Percentiles rank a stretch among this genome's conserved stretches.
Conservation (phyloP, 1,140 invertebrate species). For the Drosophila fuyamai region DNA sequence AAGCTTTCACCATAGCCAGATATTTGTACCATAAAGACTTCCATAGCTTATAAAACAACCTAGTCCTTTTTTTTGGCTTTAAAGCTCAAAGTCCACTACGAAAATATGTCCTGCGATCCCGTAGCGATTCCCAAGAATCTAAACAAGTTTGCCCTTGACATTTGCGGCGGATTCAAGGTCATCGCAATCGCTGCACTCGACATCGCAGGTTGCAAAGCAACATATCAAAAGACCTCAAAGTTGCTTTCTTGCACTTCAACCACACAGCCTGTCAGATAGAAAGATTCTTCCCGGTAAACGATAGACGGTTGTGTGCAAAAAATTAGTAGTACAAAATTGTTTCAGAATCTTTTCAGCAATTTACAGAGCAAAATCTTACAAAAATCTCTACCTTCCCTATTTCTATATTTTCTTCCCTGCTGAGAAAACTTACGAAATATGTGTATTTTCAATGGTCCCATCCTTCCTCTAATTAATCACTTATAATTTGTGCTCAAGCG, state of each 20-base stretch:
- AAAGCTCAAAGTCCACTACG: neutral
- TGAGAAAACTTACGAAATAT: no score
- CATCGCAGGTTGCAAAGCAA: conserved; percentile 1
- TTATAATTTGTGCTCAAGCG: no score
- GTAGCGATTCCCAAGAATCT: neutral
- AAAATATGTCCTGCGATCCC: conserved; percentile 2
- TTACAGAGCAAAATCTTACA: no score
- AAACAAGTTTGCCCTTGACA: conserved; percentile 1
- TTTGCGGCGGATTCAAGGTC: neutral
- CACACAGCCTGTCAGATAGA: conserved; percentile 14
- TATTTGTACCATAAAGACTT: neutral
- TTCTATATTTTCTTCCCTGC: no score
- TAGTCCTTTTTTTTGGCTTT: neutral
- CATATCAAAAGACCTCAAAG: conserved; percentile 6
- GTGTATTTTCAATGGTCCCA: no score
- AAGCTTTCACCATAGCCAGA: conserved; percentile 18
- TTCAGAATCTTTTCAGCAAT: no score
- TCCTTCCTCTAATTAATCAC: no score
- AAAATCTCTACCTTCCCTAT: no score
- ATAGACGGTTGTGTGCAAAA: neutral
- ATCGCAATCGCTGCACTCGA: conserved; percentile 4
- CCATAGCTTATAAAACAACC: neutral
- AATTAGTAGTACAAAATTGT: neutral
- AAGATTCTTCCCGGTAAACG: neutral
- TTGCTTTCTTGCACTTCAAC: neutral